phyloP scores from a whole-genome alignment of 2,888 invertebrate species.

The Pseudococcus jackbeardsleyi region DNA sequence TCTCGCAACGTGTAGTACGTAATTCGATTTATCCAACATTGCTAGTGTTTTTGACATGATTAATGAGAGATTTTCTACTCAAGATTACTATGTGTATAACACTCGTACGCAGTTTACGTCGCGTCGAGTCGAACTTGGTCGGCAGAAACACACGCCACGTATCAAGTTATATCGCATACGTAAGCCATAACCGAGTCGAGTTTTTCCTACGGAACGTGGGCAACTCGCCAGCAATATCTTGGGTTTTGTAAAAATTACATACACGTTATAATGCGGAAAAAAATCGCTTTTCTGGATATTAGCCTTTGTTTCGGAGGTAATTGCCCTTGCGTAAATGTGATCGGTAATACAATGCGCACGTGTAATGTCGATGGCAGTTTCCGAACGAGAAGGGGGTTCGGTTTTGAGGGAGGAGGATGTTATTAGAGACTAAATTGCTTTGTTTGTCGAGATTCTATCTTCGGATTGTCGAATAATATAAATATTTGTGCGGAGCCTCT shows the following conservation, averaged over 20 bases:
- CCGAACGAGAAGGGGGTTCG: not conserved
- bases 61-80: conserved; percentile 11
- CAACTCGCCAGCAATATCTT: conserved; percentile 12
- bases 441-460: no score
- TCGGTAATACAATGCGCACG: not conserved
- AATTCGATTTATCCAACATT: not conserved
- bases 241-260: not conserved
- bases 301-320: not conserved
- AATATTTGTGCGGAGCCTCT: no score
- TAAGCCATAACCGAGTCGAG: not conserved
- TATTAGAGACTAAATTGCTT: no score
- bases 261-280: not conserved
- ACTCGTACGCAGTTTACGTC: not conserved
- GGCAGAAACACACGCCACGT: not conserved
- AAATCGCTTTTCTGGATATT: conserved; percentile 17
- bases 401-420: no score
- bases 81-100: not conserved
- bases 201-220: not conserved
- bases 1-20: not conserved
- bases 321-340: not conserved
- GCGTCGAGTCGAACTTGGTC: not conserved
- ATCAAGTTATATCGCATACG: not conserved
- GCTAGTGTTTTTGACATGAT: conserved; percentile 13
- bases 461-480: no score
- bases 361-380: not conserved